These are phyloP conservation scores for Montipora cactus DNA, from an alignment of 64 coral and sea anemone species.

Conservation along the genomic window DNA sequence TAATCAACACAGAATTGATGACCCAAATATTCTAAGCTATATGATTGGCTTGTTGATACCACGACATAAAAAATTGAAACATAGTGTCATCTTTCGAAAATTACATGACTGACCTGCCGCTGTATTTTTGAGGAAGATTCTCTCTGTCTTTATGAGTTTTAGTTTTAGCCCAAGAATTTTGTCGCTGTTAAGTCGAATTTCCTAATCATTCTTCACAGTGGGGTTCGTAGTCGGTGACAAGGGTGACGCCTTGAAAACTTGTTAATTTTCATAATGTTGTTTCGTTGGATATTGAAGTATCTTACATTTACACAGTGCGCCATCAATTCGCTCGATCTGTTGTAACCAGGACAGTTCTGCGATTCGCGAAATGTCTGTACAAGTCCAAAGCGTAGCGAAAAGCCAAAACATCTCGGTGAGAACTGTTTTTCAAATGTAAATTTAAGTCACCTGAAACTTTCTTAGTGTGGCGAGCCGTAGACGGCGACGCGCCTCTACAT, in stretches of 20 bases:
- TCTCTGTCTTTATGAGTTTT: not conserved
- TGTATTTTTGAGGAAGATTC: not conserved
- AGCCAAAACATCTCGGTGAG: not conserved
- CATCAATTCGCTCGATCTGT: not conserved
- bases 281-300: not conserved
- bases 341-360: not conserved
- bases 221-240: not conserved
- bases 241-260: not conserved
- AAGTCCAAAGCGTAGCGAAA: not conserved
- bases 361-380: constrained; percentile 9
- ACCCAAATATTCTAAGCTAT: not conserved
- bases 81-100: constrained; percentile 24
- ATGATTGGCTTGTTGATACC: constrained; percentile 1
- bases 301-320: not conserved
- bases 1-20: constrained; percentile 8
- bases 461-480: not conserved
- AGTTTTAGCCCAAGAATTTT: not conserved
- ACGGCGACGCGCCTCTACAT: not conserved
- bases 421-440: not conserved
- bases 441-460: not conserved
- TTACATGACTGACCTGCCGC: not conserved
- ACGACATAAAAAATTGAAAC: constrained; percentile 48
- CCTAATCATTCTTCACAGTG: not conserved
- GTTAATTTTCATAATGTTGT: not conserved
- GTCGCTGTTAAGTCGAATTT: not conserved